Base-by-base conservation (phyloP, 2,797 vertebrate species). In the Acestrorhynchus altus region DNA sequence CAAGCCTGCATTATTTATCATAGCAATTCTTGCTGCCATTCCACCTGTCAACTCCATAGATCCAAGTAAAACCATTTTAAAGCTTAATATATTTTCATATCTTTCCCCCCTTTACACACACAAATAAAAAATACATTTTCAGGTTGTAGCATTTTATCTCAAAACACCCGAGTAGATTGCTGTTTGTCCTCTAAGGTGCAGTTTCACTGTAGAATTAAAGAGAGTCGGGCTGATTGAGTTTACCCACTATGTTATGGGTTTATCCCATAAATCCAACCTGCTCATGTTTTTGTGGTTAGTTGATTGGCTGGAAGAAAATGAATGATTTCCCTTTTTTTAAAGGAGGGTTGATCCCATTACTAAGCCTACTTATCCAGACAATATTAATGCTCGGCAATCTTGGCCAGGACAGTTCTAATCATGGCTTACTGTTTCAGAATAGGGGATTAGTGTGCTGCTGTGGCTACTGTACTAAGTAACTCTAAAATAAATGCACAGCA, bases 381-480 rank as follows among this genome's bases (percentile, higher is more conserved):
- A 31, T 71, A 47, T 44, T 39, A 20, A 49, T 44, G 39, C n/a
- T 2, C 24, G 60, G 59, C 31, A 72, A 72, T 20, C 61, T 22
- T 11, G 12, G 35, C 61, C n/a, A 12, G 18, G 18, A 42, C 35
- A 22, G 16, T 64, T 64, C n/a, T 64, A 40, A 40, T 59, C 52
- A 78, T 56, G 24, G 59, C 49, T 44, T 31, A 26, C 47, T 69
- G 28, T 40, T 70, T 42, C 20, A 22, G 66, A 52, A 49, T 54
- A 63, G 13, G 20, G 24, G 68, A 47, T 54, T 64, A 56, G 10
- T 35, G 66, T 35, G 28, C 22, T 16, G 18, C 22, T 26, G 28
- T 18, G 16, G 22, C 46, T 26, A 12, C 47, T 44, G 54, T 18
- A 31, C 49, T 76, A 24, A 18, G 6, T 16, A 47, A 26, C 65